Evolutionary conservation across 2,888 invertebrate genomes (phyloP).

Genomic region (Odontomyia ornata): DNA sequence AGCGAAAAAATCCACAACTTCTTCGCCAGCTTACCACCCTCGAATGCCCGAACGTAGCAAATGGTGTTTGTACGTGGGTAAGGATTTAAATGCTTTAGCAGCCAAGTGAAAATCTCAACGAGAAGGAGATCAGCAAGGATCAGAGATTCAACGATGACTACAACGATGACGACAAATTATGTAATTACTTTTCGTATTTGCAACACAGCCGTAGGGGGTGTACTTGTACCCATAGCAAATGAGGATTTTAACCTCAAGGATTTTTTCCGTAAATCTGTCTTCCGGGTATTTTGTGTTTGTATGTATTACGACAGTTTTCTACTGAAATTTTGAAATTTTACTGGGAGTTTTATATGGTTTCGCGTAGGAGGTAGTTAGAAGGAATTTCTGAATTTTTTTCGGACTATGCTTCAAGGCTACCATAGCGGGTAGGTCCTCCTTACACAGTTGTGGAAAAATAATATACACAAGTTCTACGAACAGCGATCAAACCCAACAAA

Average conservation of each 20-base stretch:
- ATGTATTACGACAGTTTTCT: neutral
- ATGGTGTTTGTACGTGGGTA: constrained; percentile 4
- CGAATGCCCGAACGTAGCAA: neutral
- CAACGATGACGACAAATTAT: constrained; percentile 17
- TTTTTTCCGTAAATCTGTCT: neutral
- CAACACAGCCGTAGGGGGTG: neutral
- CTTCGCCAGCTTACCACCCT: neutral
- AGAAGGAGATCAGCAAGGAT: constrained; percentile 20
- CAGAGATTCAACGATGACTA: neutral
- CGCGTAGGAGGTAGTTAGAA: too few species aligned
- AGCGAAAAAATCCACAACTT: neutral
- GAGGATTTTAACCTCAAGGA: constrained; percentile 18
- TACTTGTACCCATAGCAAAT: constrained; percentile 17
- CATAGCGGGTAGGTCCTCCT: too few species aligned
- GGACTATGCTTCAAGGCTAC: too few species aligned
- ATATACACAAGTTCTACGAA: too few species aligned
- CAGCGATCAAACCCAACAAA: too few species aligned
- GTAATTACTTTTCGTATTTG: constrained; percentile 41
- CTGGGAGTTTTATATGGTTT: too few species aligned
- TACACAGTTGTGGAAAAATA: too few species aligned
- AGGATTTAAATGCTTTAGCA: constrained; percentile 28
- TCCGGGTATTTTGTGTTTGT: constrained; percentile 2
- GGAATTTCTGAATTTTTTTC: too few species aligned
- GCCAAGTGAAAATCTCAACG: neutral
- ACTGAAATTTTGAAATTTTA: too few species aligned